A percentile compares a stretch with the other conserved stretches of the same genome.
Conservation (phyloP, 2,113 vertebrate genomes). For the Tupaia chinensis region DNA sequence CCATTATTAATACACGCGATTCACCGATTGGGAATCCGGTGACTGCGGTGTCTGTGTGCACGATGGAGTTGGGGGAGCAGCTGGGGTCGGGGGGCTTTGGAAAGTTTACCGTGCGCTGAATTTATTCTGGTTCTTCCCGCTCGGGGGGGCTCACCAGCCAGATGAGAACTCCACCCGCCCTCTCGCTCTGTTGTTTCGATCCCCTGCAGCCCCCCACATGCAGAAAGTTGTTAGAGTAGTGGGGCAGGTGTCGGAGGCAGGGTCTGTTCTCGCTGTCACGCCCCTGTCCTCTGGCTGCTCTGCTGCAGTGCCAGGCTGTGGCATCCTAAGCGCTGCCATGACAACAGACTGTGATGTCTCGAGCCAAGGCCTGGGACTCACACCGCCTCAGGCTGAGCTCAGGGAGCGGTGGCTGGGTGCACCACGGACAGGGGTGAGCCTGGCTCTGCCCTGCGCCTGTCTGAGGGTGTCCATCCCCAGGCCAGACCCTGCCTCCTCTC, state of each 20-base stretch:
- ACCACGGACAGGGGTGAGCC: background rate
- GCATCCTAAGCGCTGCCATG: slow-evolving; percentile 68
- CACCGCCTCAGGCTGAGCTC: slow-evolving; percentile 55
- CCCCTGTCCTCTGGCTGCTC: background rate
- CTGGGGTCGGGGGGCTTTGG: background rate
- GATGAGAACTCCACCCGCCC: background rate
- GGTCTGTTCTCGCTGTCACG: rapidly evolving
- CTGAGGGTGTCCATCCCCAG: rapidly evolving
- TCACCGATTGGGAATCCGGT: background rate
- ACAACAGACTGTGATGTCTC: slow-evolving; percentile 75
- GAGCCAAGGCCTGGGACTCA: slow-evolving; percentile 44
- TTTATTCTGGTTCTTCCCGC: background rate
- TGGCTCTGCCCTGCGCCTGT: background rate
- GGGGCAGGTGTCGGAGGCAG: background rate
- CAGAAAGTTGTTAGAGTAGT: rapidly evolving
- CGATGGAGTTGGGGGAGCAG: background rate
- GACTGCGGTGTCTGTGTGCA: rapidly evolving
- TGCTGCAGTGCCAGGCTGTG: background rate
- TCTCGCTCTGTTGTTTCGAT: too few relatives aligned
- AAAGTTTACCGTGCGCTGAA: background rate
- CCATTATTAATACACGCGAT: background rate
- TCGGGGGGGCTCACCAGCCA: background rate
- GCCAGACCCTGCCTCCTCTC: background rate
- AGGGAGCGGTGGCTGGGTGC: background rate
- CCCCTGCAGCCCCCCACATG: rapidly evolving